Base-by-base conservation (phyloP, 2,888 invertebrate species). In the Aphodius sticticus region DNA sequence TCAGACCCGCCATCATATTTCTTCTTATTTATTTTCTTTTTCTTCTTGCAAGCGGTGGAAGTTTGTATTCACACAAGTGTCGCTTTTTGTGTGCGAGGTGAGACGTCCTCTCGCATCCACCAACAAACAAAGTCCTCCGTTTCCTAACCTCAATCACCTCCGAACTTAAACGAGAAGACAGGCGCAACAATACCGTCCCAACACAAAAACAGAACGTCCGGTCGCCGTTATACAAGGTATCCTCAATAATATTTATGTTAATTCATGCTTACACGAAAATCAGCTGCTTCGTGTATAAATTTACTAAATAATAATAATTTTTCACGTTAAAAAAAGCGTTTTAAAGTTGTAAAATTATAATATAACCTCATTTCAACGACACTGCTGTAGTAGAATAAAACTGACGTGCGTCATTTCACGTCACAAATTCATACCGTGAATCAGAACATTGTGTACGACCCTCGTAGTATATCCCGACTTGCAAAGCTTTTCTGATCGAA, bases 101-200 rank as follows among this genome's bases (percentile, higher is more conserved):
- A 53, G 53, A 53, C 53, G 53, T 53, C 7, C 12, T 53, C 53
- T 53, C 53, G 53, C 53, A 72, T 72, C 72, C 16, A 72, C 72
- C n/a, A 78, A 78, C 75, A 76, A 78, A 80, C 75, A 80, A 78
- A 71, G 76, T 35, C 78, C 36, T 76, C 36, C 37, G 79, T 77
- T 80, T 82, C 79, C 79, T 81, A 81, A 79, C 81, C 79, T 79
- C 81, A 81, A 81, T 81, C 81, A 81, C 77, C 77, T 76, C 79
- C 53, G 53, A 7, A 5, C 12, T 53, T 12, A 53, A 53, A 53
- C 7, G 53, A 53, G 53, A 53, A 53, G 53, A 53, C 53, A 53
- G 53, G 53, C 53, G 53, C 53, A 53, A 53, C 53, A 53, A 53
- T 53, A 53, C 53, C 53, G 53, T 53, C 53, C 12, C 53, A 53